Conservation (phyloP, 1,140 invertebrate genomes). For the Octopus bimaculoides region DNA sequence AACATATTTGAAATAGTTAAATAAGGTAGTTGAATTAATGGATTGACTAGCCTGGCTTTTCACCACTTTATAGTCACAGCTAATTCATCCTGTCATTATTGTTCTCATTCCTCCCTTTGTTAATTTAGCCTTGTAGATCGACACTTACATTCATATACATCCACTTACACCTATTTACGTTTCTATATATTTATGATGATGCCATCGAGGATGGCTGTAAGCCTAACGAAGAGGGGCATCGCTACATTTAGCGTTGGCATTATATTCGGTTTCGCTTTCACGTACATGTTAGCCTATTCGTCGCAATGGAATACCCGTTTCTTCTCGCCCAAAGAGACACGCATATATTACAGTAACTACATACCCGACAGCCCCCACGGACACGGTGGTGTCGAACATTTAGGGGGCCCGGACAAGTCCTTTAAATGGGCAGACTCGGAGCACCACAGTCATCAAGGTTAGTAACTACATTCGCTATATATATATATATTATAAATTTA, state of each 20-base stretch:
- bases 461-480: neutral
- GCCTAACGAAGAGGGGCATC: neutral
- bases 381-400: neutral
- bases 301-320: neutral
- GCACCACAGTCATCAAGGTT: slow-evolving; percentile 1
- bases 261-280: neutral
- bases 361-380: neutral
- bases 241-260: neutral
- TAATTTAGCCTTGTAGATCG: too few species aligned
- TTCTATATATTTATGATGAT: too few species aligned
- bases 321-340: neutral
- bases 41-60: too few species aligned
- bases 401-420: neutral
- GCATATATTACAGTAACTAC: neutral
- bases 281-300: neutral
- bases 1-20: too few species aligned
- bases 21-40: too few species aligned
- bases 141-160: too few species aligned
- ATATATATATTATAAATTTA: too few species aligned
- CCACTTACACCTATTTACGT: too few species aligned
- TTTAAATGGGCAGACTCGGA: neutral
- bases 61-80: too few species aligned
- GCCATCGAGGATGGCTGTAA: too few species aligned
- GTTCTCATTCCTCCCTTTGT: too few species aligned
- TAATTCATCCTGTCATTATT: too few species aligned